Percentiles rank a stretch among this genome's conserved stretches.
phyloP scores from a whole-genome alignment of 2,888 invertebrate species.

The Xylota sylvarum region DNA sequence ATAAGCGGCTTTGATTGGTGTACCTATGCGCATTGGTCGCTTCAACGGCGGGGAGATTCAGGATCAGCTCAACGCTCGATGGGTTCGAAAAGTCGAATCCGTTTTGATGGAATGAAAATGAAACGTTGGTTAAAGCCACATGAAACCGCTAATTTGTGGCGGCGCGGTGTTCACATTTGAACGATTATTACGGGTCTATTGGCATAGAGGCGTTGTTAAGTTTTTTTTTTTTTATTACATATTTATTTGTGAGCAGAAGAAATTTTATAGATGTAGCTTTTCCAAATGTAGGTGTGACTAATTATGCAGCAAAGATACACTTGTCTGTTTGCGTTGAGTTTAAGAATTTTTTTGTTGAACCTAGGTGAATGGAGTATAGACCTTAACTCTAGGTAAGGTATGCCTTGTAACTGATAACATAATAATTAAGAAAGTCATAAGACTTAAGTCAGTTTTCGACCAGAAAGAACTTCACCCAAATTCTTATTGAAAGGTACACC shows the following conservation, averaged over 20 bases:
- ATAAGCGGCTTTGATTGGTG: slow-evolving; percentile 72
- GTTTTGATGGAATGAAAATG: slow-evolving; percentile 69
- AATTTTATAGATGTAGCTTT: neutral
- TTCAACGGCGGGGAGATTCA: neutral
- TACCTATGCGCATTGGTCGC: slow-evolving; percentile 7
- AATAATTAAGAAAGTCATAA: no score
- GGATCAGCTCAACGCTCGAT: slow-evolving; percentile 26
- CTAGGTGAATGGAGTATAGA: no score
- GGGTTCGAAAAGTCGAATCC: slow-evolving; percentile 34
- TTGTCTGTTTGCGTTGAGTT: no score
- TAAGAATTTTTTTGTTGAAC: no score
- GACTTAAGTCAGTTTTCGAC: no score
- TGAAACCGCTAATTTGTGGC: slow-evolving; percentile 72
- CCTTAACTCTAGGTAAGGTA: no score
- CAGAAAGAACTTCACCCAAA: no score
- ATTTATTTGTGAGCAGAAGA: neutral
- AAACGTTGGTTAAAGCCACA: slow-evolving; percentile 70
- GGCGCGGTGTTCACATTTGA: slow-evolving; percentile 44
- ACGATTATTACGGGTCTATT: slow-evolving; percentile 30
- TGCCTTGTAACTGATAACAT: no score
- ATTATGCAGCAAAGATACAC: neutral
- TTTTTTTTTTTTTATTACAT: neutral
- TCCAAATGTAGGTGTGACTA: neutral
- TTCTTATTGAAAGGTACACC: no score
- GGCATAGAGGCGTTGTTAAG: neutral